A percentile compares a stretch with the other conserved stretches of the same genome.
phyloP scores from a whole-genome alignment of 2,113 vertebrate genomes.

The Diphyllodes magnificus region DNA sequence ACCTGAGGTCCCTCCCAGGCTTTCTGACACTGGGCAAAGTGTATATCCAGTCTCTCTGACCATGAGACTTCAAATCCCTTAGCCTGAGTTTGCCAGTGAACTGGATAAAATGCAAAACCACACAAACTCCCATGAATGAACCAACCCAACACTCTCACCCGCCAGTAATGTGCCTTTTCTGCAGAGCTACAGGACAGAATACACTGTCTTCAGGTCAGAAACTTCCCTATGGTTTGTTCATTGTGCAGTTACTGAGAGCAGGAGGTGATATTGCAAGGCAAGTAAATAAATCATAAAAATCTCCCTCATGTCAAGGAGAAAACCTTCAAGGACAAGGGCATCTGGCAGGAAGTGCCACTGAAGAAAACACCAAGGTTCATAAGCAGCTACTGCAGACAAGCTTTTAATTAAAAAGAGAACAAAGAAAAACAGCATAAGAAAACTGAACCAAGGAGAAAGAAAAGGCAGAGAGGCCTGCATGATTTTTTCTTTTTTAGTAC shows the following conservation, averaged over 20 bases:
- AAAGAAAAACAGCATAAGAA: background rate
- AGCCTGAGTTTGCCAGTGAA: background rate
- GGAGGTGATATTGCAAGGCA: background rate
- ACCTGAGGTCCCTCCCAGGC: background rate
- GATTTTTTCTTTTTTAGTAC: background rate
- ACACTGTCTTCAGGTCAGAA: background rate
- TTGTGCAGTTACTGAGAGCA: background rate
- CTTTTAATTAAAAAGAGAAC: background rate
- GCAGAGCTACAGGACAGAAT: background rate
- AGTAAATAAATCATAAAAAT: background rate
- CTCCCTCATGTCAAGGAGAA: background rate
- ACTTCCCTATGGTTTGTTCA: background rate
- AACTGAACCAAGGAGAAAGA: background rate
- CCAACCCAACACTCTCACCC: background rate
- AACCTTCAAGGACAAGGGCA: background rate
- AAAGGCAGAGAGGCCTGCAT: background rate
- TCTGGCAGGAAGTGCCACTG: background rate
- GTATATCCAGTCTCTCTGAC: background rate
- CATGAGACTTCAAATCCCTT: background rate
- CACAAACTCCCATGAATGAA: rapidly evolving
- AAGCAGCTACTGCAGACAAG: background rate
- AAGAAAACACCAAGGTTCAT: background rate
- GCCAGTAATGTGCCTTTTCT: background rate
- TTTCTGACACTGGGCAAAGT: background rate
- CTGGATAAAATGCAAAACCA: background rate